Conservation (phyloP, 1,140 invertebrate species). For the Brachionus plicatilis region DNA sequence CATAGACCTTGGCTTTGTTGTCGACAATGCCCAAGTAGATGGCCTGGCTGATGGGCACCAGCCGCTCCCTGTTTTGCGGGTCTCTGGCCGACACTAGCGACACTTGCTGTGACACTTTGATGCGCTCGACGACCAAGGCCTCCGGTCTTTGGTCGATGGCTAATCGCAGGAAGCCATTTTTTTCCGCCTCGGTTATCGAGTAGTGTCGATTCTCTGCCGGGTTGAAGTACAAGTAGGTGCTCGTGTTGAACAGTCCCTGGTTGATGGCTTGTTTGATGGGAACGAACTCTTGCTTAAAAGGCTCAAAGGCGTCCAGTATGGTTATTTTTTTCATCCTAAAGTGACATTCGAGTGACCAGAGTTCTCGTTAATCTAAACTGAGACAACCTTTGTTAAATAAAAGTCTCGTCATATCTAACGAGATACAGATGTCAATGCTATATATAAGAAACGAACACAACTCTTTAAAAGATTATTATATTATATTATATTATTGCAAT, state of each 20-base stretch:
- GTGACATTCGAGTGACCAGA: not conserved
- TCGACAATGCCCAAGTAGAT: slow-evolving; percentile 23
- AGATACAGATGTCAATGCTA: no score
- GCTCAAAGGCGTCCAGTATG: slow-evolving; percentile 5
- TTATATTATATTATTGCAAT: no score
- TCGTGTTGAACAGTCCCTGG: slow-evolving; percentile 16
- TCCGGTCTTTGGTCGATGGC: slow-evolving; percentile 24
- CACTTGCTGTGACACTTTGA: not conserved
- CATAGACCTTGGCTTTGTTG: not conserved
- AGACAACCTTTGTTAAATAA: not conserved
- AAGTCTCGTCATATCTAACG: not conserved
- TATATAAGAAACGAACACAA: no score
- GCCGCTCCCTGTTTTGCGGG: not conserved
- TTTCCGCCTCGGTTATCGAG: not conserved
- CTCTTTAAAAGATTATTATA: no score
- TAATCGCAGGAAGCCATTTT: not conserved
- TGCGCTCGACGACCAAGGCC: not conserved
- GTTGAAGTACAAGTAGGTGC: slow-evolving; percentile 16
- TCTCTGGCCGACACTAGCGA: not conserved
- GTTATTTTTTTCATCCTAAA: slow-evolving; percentile 33
- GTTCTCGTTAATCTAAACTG: not conserved
- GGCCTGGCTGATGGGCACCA: not conserved
- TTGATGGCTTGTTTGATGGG: slow-evolving; percentile 25
- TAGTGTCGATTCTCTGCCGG: not conserved
- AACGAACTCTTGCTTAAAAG: not conserved